Evolutionary conservation across 2,888 invertebrate genomes (phyloP), one percentile per base, ranked within the genome.

Genomic region (Latrodectus elegans): DNA sequence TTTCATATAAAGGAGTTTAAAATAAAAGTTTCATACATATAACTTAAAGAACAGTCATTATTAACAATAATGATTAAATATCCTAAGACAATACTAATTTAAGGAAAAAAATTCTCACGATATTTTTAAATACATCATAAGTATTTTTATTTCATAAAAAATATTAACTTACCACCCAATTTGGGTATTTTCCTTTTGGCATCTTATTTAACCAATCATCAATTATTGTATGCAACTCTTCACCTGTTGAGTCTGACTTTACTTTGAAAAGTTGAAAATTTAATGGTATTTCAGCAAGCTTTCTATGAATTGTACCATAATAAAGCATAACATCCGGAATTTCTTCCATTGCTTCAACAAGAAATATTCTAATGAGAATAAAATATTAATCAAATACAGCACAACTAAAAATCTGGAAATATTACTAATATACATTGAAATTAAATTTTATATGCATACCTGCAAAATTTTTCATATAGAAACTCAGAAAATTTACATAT

Each of bases 211-310:
- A 91, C 94, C 95, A 96, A 82, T 55, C 38, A 17, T 73, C 71
- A 73, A 88, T 68, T n/a, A 65, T 55, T 22, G 65, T 52, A 51
- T 68, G 67, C 38, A 91, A 55, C 71, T 91, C 89, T 72, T 70
- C 92, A 89, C 84, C 89, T 53, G 93, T 93, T 4, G 87, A 80
- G 8, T 52, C 52, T 26, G 51, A 67, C 10, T 65, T 76, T 1
- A 95, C 92, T 89, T 95, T 94, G 80, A 96, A 94, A 22, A 96
- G 93, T 67, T 94, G 93, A 91, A 96, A 96, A 92, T 97, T 97
- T 91, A 96, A 96, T 0, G 96, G 95, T 92, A 97, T 94, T 88
- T 96, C 95, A 6, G 95, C 94, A n/a, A 96, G 95, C 53, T 92
- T 91, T 91, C 88, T 92, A 6, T 91, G 78, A 89, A 93, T 93